phyloP scores from a whole-genome alignment of 2,888 invertebrate genomes.

The Lasioglossum morio region DNA sequence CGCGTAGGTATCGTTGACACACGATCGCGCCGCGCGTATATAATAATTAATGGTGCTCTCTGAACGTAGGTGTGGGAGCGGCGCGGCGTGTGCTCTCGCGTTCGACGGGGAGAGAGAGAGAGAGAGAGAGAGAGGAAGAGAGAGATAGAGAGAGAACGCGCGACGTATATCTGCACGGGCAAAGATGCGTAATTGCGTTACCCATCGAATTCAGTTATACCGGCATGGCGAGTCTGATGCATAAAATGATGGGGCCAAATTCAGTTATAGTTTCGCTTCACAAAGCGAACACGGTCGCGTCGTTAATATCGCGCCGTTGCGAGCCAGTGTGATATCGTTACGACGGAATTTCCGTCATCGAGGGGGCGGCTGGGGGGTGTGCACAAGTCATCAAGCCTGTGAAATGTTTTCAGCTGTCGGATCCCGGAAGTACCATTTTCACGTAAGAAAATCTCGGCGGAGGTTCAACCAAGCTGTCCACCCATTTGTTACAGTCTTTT shows the following conservation, averaged over 20 bases:
- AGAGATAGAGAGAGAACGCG: constrained; percentile 42
- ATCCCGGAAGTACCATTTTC: background rate
- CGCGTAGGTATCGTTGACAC: constrained; percentile 66
- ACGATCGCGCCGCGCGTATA: constrained; percentile 63
- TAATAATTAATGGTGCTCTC: constrained; percentile 72
- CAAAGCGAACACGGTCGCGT: constrained; percentile 82
- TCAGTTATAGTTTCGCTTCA: constrained; percentile 84
- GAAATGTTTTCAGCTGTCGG: background rate
- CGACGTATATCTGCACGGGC: constrained; percentile 77
- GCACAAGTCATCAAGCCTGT: constrained; percentile 26
- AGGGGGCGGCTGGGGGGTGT: background rate
- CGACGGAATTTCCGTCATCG: constrained; percentile 70
- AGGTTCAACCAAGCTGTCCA: no score
- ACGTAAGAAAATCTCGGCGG: background rate
- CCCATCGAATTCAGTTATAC: constrained; percentile 84
- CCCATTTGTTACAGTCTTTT: no score
- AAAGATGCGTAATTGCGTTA: constrained; percentile 84
- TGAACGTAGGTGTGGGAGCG: constrained; percentile 64
- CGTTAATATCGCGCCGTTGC: constrained; percentile 80
- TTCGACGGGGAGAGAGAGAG: constrained; percentile 37
- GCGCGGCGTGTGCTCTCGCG: constrained; percentile 41
- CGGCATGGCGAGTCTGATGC: constrained; percentile 84
- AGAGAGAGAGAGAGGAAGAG: background rate
- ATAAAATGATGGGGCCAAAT: constrained; percentile 84
- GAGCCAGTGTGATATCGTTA: constrained; percentile 72